phyloP scores from a whole-genome alignment of 2,113 vertebrate species.

The Ammospiza caudacuta region DNA sequence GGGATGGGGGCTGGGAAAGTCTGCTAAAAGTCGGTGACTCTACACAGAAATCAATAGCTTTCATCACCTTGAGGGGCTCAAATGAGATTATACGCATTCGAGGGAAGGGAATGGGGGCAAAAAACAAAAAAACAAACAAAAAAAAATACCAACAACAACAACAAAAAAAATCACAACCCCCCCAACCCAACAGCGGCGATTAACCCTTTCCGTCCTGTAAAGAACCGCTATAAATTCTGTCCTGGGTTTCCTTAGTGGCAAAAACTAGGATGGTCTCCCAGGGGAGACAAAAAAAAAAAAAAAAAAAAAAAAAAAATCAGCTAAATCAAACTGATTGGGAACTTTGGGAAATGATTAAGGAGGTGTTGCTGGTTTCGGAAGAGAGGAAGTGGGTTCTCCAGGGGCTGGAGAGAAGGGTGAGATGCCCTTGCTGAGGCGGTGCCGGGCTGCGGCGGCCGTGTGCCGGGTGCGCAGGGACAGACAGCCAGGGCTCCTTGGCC shows the following conservation, averaged over 20 bases:
- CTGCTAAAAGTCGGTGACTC: slow-evolving; percentile 15
- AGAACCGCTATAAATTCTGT: background rate
- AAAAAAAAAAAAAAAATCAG: background rate
- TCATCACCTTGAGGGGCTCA: slow-evolving; percentile 38
- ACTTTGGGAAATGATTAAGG: background rate
- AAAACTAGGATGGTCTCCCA: background rate
- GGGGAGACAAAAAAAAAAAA: background rate
- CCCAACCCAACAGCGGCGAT: background rate
- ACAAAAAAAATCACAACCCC: background rate
- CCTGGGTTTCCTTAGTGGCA: background rate
- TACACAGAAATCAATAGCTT: slow-evolving; percentile 25
- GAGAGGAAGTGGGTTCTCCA: background rate
- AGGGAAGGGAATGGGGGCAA: background rate
- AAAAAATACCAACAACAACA: too few relatives aligned
- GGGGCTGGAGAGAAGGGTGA: background rate
- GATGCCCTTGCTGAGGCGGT: background rate
- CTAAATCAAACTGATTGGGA: too few relatives aligned
- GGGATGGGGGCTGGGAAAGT: background rate
- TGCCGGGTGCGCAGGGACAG: rapidly evolving
- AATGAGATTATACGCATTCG: slow-evolving; percentile 37
- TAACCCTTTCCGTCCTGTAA: slow-evolving; percentile 37
- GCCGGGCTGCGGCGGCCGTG: background rate
- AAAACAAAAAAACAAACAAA: too few relatives aligned
- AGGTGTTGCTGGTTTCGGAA: background rate
- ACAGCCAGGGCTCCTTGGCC: background rate